phyloP scores from a whole-genome alignment of 2,113 vertebrate genomes.

The Calonectris borealis region DNA sequence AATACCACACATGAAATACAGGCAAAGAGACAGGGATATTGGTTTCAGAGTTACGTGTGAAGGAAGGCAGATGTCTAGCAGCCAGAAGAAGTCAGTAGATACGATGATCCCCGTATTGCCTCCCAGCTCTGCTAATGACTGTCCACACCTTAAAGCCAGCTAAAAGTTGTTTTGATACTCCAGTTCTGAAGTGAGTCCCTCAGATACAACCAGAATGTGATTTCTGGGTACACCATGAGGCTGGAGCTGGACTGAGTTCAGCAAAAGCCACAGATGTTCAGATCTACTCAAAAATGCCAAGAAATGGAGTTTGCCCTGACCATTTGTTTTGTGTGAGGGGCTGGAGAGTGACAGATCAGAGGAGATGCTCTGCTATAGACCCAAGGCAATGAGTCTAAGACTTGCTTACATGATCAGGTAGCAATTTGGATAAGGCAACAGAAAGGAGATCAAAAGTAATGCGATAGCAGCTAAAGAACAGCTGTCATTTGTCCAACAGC shows the following conservation, averaged over 20 bases:
- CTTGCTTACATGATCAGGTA: neutral
- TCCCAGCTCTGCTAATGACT: neutral
- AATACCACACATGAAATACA: conserved; percentile 16
- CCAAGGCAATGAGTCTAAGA: neutral
- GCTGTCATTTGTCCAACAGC: neutral
- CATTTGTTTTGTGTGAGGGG: neutral
- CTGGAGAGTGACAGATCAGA: neutral
- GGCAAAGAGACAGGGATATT: neutral
- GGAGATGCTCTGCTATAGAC: neutral
- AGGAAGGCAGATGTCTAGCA: neutral
- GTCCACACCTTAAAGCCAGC: neutral
- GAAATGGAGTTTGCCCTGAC: neutral
- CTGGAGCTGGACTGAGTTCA: neutral
- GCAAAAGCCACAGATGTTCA: neutral
- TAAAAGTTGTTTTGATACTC: neutral
- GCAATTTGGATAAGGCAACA: neutral
- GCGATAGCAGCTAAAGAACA: neutral
- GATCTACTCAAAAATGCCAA: neutral
- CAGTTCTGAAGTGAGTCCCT: neutral
- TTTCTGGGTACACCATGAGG: neutral
- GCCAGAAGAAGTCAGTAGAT: neutral
- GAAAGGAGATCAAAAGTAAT: neutral
- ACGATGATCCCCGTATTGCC: neutral
- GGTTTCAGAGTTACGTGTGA: neutral
- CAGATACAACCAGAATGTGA: neutral